Conservation (phyloP, 2,797 vertebrate species). For the Cheirogaleus major region DNA sequence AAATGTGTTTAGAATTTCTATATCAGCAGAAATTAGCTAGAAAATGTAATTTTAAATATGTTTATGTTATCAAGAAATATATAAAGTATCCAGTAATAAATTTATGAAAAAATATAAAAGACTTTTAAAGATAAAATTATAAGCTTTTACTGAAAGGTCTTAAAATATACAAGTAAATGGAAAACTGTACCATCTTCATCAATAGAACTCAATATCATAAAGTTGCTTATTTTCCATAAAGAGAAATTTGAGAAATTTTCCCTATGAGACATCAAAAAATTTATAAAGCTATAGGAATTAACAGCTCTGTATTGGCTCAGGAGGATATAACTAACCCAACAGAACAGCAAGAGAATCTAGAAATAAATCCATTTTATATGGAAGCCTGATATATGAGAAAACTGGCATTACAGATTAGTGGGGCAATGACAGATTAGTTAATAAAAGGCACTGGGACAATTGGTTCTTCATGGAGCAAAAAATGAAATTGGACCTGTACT, state of each 20-base stretch:
- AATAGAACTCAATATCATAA: not conserved
- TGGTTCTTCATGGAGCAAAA: not conserved
- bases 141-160: not conserved
- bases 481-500: not conserved
- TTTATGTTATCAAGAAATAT: not conserved
- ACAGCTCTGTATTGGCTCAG: not conserved
- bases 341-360: not conserved
- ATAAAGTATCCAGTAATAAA: not conserved
- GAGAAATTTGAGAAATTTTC: not conserved
- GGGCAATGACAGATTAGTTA: not conserved
- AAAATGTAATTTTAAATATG: not conserved
- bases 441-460: not conserved
- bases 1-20: not conserved
- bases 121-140: not conserved
- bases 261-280: not conserved
- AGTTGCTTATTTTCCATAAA: not conserved
- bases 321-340: not conserved
- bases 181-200: not conserved
- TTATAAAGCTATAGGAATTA: conserved; percentile 17
- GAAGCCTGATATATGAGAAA: not conserved
- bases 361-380: not conserved
- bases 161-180: not conserved
- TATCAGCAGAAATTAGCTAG: not conserved
- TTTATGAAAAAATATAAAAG: not conserved
- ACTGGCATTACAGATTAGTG: not conserved